Evolutionary conservation across 2,888 invertebrate species (phyloP).

Genomic region (Pseudanteris insignis): DNA sequence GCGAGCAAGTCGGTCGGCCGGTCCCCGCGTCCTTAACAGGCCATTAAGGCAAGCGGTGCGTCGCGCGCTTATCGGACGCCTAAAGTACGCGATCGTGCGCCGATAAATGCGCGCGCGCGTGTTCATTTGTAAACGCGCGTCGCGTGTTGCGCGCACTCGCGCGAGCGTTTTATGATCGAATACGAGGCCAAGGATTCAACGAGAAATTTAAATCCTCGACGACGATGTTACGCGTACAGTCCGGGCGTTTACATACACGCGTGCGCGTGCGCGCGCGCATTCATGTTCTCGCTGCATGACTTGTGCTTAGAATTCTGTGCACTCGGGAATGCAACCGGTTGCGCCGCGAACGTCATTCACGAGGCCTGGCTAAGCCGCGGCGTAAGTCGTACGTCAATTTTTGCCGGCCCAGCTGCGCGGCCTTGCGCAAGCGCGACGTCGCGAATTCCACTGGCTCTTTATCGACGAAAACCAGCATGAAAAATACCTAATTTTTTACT

Average conservation of each 20-base stretch:
- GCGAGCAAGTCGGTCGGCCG: slow-evolving; percentile 1
- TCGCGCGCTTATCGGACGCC: not conserved
- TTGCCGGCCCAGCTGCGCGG: slow-evolving; percentile 11
- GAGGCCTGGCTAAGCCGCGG: slow-evolving; percentile 25
- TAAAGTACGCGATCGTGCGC: slow-evolving; percentile 12
- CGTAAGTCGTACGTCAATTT: slow-evolving; percentile 19
- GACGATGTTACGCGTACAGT: no score
- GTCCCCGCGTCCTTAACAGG: no score
- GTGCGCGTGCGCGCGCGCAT: slow-evolving; percentile 6
- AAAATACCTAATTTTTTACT: no score
- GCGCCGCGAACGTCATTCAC: slow-evolving; percentile 35
- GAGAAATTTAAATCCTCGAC: no score
- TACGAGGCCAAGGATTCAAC: no score
- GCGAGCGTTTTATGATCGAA: no score
- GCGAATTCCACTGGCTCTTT: slow-evolving; percentile 6
- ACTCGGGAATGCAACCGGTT: slow-evolving; percentile 44
- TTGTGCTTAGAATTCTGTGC: slow-evolving; percentile 36
- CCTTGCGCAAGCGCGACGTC: slow-evolving; percentile 11
- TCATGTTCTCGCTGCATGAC: slow-evolving; percentile 18
- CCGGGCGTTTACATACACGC: slow-evolving; percentile 1
- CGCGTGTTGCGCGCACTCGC: no score
- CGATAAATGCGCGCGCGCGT: not conserved
- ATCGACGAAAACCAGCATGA: no score
- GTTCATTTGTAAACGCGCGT: no score
- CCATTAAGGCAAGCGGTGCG: no score